Base-by-base conservation (phyloP, 2,888 invertebrate genomes). In the Tetheella fluctuosa region DNA sequence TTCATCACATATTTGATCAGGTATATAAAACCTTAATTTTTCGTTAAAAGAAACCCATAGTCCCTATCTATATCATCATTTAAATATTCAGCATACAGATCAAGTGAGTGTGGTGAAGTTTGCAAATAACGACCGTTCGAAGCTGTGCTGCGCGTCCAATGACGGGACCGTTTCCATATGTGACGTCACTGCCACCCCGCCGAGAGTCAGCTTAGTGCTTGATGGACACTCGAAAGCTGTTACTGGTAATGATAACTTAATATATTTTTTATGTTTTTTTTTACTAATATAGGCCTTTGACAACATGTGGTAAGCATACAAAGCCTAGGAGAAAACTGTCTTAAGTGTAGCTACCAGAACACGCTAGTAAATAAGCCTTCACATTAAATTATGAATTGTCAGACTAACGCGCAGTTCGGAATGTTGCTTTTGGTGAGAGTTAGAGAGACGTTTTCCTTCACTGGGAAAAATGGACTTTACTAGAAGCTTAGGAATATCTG, bases 1-100 rank as follows among this genome's bases (percentile, higher is more conserved):
- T 98, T 42, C 97, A 97, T 85, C 97, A 97, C 79, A 97, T 98
- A 69, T 97, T 97, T 92, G 97, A 98, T 88, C 97, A 97, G 93
- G 95, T 95, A 86, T 65, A 48, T 30, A 30, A 6, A 1, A 10
- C 10, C 7, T 30, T 30, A 7, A 10, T 7, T 7, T 30, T n/a
- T n/a, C n/a, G n/a, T n/a, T n/a, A n/a, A n/a, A n/a, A n/a, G n/a
- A n/a, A n/a, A n/a, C n/a, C n/a, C n/a, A n/a, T n/a, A n/a, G n/a
- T n/a, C n/a, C n/a, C n/a, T n/a, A n/a, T n/a, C n/a, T n/a, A n/a
- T n/a, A n/a, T n/a, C n/a, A n/a, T n/a, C n/a, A n/a, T n/a, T n/a
- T n/a, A n/a, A n/a, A n/a, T n/a, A 25, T 4, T 6, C 77, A 95
- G 94, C 96, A 96, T 76, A 93, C 92, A 39, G 94, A 94, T 63